Conservation (phyloP, 2,797 vertebrate species). For the Anguilla megastoma region DNA sequence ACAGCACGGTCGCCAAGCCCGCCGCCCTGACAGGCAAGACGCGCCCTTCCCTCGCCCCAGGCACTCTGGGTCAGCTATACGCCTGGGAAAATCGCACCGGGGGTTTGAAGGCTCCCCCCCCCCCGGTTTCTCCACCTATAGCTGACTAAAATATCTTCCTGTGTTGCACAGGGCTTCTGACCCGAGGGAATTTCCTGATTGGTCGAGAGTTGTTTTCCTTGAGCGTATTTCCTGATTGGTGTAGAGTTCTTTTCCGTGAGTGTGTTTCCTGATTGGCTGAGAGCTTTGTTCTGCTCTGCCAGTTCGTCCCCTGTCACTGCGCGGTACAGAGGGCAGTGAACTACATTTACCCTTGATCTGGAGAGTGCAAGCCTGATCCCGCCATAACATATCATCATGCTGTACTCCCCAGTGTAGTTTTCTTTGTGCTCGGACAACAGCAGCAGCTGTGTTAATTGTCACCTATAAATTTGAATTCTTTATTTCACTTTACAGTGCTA, state of each 20-base stretch:
- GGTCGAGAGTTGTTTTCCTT: not conserved
- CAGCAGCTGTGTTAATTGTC: not conserved
- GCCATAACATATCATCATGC: not conserved
- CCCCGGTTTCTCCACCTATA: not conserved
- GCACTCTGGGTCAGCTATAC: no score
- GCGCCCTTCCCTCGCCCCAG: not conserved
- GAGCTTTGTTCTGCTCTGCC: not conserved
- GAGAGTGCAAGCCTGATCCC: not conserved
- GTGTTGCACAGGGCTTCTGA: not conserved
- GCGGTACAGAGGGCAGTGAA: not conserved
- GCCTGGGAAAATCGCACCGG: not conserved
- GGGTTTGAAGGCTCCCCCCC: not conserved
- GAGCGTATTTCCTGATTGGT: not conserved
- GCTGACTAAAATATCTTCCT: not conserved
- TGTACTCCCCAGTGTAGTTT: not conserved
- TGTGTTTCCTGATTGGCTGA: not conserved
- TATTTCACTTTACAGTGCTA: not conserved
- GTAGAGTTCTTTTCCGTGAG: not conserved
- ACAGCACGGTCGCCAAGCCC: constrained; percentile 85
- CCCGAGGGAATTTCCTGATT: not conserved
- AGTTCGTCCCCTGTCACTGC: not conserved
- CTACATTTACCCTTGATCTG: not conserved
- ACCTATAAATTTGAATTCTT: not conserved
- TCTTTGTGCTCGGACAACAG: not conserved
- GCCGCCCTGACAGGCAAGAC: constrained; percentile 82